Evolutionary conservation across 1,140 invertebrate species (phyloP), one percentile per base, ranked within the genome.

Genomic region (Drosophila truncata): DNA sequence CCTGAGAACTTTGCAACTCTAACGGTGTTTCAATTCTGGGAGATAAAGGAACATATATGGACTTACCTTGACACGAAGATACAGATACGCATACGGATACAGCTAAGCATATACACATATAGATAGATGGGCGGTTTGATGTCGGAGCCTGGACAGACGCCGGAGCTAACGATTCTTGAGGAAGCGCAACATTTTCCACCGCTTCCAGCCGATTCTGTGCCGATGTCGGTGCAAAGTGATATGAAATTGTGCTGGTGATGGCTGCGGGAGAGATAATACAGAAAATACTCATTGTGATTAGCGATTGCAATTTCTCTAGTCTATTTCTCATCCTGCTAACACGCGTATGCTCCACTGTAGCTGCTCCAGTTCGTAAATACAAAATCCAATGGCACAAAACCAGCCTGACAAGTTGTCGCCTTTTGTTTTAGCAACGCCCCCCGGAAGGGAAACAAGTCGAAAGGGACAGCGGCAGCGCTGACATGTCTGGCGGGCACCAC

Each of bases 21-120:
- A 41, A 67, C 49, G 64, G 69, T 72, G 55, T 70, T 74, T 47
- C 10, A 20, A n/a, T 23, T 20, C 20, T n/a, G 3, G 41, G 4
- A 18, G 41, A 27, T 62, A 35, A 25, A 4, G 11, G 9, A 29
- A 44, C 58, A 47, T 29, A 46, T 23, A 2, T 16, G 5, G 29
- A 88, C 84, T 88, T 78, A 88, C 84, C 84, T 90, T 78, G 63
- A 86, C 70, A 67, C 65, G 62, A 65, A 87, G 80, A 82, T 61
- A 82, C 44, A 76, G 47, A 75, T 47, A 69, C 25, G 16, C 41
- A 62, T 50, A 73, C 31, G n/a, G 52, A 69, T 47, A 67, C 44
- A 41, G 47, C 55, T 60, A 81, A 44, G 62, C 42, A 71, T 57
- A 70, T 61, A 71, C 57, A 37, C 50, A 78, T 54, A 69, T 66